phyloP scores from a whole-genome alignment of 2,888 invertebrate species.

The Drosophila picticornis region DNA sequence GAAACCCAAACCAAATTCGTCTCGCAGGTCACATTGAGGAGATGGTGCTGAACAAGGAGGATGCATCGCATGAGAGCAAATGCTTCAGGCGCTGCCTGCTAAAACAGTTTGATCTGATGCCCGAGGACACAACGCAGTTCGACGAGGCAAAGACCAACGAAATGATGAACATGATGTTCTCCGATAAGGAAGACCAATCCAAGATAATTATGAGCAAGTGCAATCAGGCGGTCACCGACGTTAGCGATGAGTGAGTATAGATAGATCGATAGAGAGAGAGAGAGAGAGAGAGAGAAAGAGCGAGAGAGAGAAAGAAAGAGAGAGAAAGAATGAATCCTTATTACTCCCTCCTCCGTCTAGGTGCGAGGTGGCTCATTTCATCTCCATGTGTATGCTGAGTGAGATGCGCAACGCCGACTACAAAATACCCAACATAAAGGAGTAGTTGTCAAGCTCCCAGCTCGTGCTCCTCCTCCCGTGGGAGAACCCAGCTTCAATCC shows the following conservation, averaged over 20 bases:
- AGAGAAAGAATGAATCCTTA: not conserved
- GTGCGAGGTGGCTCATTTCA: slow-evolving; percentile 73
- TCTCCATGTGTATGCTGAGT: slow-evolving; percentile 72
- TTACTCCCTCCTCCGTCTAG: slow-evolving; percentile 30
- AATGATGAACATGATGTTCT: slow-evolving; percentile 69
- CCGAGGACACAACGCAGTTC: slow-evolving; percentile 36
- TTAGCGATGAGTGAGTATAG: slow-evolving; percentile 70
- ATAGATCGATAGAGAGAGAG: not conserved
- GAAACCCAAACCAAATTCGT: not conserved
- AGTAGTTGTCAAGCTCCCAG: slow-evolving; percentile 35
- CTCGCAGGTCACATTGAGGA: slow-evolving; percentile 67
- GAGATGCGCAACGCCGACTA: slow-evolving; percentile 59
- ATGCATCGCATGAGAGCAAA: slow-evolving; percentile 72
- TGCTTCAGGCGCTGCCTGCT: slow-evolving; percentile 83
- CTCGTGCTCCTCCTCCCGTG: not conserved
- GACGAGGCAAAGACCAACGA: slow-evolving; percentile 56
- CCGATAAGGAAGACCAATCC: slow-evolving; percentile 51
- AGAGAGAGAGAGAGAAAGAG: not conserved
- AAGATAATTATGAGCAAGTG: slow-evolving; percentile 49
- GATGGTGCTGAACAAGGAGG: slow-evolving; percentile 67
- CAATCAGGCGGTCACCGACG: slow-evolving; percentile 48
- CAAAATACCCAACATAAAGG: slow-evolving; percentile 67
- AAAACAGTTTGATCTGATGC: slow-evolving; percentile 77
- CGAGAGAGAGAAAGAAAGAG: not conserved
- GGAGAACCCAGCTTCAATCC: not conserved